These are phyloP conservation scores for Daphoenositta chrysoptera DNA, from an alignment of 2,113 vertebrate genomes.

Conservation along the genomic window DNA sequence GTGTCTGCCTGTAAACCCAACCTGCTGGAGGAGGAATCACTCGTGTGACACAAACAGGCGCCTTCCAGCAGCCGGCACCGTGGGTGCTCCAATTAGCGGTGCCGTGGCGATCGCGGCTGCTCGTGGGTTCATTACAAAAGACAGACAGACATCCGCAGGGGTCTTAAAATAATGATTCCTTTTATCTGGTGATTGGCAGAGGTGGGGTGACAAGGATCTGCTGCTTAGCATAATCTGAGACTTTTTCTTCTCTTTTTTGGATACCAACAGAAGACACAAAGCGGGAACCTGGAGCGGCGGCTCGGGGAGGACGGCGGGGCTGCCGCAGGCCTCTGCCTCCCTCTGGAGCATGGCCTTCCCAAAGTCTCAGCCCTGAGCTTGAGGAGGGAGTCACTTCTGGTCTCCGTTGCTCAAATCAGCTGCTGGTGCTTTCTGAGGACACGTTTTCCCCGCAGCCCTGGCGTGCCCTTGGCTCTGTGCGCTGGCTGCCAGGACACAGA, in stretches of 20 bases:
- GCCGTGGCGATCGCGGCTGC: neutral
- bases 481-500: rapidly evolving
- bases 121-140: slow-evolving; percentile 50
- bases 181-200: slow-evolving; percentile 59
- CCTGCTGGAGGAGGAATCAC: neutral
- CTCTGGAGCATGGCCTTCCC: rapidly evolving
- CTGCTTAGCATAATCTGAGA: slow-evolving; percentile 47
- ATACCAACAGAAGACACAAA: neutral
- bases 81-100: slow-evolving; percentile 64
- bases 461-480: neutral
- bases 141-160: slow-evolving; percentile 65
- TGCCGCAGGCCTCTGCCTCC: neutral
- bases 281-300: rapidly evolving
- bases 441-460: rapidly evolving
- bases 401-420: neutral
- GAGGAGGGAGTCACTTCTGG: neutral
- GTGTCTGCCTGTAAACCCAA: neutral
- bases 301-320: rapidly evolving
- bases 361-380: neutral
- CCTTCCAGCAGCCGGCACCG: slow-evolving; percentile 3
- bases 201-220: slow-evolving; percentile 17
- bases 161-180: slow-evolving; percentile 62
- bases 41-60: neutral
- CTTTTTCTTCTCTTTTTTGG: neutral
- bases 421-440: neutral